Evolutionary conservation across 2,888 invertebrate genomes (phyloP).

Genomic region (Steinernema scapterisci): DNA sequence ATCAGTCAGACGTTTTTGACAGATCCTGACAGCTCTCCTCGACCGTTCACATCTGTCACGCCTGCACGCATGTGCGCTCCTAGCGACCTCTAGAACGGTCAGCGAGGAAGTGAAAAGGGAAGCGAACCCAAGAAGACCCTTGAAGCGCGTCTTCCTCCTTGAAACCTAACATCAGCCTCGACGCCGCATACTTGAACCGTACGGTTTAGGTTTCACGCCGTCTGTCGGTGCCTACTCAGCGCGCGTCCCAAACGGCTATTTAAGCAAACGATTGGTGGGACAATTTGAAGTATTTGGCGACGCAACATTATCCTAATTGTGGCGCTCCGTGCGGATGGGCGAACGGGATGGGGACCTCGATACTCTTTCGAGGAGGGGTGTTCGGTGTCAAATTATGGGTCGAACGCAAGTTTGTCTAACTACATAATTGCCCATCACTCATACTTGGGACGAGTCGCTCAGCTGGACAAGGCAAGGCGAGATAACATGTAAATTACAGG

Average conservation of each 20-base stretch:
- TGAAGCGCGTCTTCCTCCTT: not conserved
- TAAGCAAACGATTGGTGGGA: not conserved
- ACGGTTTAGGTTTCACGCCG: conserved; percentile 20
- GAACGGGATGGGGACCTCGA: not conserved
- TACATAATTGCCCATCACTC: conserved; percentile 29
- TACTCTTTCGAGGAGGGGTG: no score
- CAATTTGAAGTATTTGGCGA: conserved; percentile 24
- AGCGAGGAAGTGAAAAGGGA: no score
- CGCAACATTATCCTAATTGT: conserved; percentile 29
- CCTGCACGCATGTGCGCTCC: not conserved
- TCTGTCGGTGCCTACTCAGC: conserved; percentile 19
- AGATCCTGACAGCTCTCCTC: conserved; percentile 31
- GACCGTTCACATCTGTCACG: conserved; percentile 32
- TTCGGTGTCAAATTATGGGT: conserved; percentile 32
- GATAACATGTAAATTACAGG: conserved; percentile 27
- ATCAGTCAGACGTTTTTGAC: conserved; percentile 32
- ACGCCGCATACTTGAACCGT: conserved; percentile 18
- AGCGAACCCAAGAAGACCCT: not conserved
- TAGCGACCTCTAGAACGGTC: not conserved
- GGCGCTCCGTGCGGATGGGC: not conserved
- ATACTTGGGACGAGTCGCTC: not conserved
- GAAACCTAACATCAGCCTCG: not conserved
- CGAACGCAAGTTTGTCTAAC: conserved; percentile 28
- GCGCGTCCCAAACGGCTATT: not conserved
- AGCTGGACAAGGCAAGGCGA: not conserved